Percentiles rank a stretch among this genome's conserved stretches.
Evolutionary conservation across 2,113 vertebrate species (phyloP).

Genomic region (Geothlypis trichas): DNA sequence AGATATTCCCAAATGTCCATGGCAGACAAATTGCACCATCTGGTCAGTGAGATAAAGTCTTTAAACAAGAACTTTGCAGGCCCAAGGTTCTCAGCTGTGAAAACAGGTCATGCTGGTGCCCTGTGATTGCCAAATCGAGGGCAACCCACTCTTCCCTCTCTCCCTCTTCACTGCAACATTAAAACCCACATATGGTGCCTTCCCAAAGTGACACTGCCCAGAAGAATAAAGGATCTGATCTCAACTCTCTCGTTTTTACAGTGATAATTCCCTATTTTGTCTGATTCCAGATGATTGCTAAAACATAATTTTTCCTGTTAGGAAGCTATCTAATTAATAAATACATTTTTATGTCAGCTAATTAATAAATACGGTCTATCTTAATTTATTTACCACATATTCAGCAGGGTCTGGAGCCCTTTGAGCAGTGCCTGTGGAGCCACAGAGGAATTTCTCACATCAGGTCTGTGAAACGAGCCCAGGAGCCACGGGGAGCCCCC

Average conservation of each 20-base stretch:
- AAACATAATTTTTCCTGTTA: not conserved
- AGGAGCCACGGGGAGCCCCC: not conserved
- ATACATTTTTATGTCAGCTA: not conserved
- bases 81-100: not conserved
- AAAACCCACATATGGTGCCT: not conserved
- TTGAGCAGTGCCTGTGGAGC: not conserved
- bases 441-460: not conserved
- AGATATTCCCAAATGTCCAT: not conserved
- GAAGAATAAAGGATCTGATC: not conserved
- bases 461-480: rapidly evolving
- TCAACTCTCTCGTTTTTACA: not conserved
- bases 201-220: not conserved
- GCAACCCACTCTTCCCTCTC: not conserved
- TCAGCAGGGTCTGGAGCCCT: not conserved
- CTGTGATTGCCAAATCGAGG: not conserved
- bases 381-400: rapidly evolving
- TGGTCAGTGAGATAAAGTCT: conserved; percentile 59
- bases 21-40: conserved; percentile 67
- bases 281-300: not conserved
- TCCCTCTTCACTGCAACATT: not conserved
- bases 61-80: conserved; percentile 9
- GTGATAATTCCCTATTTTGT: not conserved
- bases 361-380: not conserved
- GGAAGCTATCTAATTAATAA: not conserved
- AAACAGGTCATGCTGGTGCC: not conserved